Conservation (phyloP, 2,888 invertebrate genomes). For the Pilophorus perplexus region DNA sequence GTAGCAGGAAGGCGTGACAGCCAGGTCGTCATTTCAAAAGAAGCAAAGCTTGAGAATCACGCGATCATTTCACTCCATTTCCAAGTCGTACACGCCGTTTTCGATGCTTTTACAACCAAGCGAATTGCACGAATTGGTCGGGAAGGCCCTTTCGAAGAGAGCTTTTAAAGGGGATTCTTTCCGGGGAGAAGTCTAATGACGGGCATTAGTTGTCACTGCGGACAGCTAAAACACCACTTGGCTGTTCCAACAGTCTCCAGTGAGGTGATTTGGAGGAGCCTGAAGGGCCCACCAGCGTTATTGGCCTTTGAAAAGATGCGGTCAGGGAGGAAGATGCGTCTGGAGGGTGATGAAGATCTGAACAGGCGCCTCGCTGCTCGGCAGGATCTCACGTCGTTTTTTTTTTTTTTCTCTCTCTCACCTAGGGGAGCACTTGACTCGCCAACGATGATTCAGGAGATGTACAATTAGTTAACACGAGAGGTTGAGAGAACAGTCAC, state of each 20-base stretch:
- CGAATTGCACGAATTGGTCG: too few relatives aligned
- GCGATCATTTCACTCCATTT: too few relatives aligned
- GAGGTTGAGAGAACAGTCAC: too few relatives aligned
- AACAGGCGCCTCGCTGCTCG: conserved; percentile 8
- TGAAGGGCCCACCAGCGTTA: neutral
- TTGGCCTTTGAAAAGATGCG: conserved; percentile 7
- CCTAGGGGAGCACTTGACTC: too few relatives aligned
- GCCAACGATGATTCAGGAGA: too few relatives aligned
- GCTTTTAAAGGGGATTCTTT: neutral
- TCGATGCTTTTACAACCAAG: too few relatives aligned
- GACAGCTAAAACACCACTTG: conserved; percentile 29
- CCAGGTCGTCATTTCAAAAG: too few relatives aligned
- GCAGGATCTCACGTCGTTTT: neutral
- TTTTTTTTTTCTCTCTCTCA: too few relatives aligned
- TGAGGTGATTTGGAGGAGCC: neutral
- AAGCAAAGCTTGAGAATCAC: too few relatives aligned
- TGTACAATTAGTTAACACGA: too few relatives aligned
- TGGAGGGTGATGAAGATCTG: conserved; percentile 21
- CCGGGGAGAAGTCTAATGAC: conserved; percentile 24
- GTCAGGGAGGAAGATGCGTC: neutral
- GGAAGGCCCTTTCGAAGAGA: neutral
- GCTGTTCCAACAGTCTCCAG: neutral
- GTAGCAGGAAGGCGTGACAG: too few relatives aligned
- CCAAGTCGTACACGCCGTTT: too few relatives aligned
- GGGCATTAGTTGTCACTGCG: conserved; percentile 23